phyloP scores from a whole-genome alignment of 2,797 vertebrate genomes.

The Melanotaenia trifasciata region DNA sequence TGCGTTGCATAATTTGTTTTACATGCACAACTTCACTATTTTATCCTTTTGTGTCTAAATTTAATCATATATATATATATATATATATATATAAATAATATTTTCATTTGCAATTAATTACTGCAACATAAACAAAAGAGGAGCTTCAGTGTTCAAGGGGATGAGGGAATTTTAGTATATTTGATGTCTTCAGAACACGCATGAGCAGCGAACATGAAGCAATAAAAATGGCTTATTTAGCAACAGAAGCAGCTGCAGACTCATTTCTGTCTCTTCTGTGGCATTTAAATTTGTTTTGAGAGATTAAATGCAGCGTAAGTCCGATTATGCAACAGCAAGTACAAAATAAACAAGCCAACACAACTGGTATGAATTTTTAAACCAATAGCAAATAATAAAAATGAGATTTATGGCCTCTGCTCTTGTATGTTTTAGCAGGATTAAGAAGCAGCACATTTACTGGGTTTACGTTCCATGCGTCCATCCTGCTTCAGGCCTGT shows the following conservation, averaged over 20 bases:
- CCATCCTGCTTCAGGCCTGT: not conserved
- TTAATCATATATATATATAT: too few species aligned
- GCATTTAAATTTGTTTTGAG: not conserved
- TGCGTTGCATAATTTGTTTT: too few species aligned
- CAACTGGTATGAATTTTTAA: not conserved
- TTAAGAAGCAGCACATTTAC: not conserved
- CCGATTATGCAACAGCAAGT: not conserved
- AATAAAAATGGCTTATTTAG: too few species aligned
- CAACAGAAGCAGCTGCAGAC: not conserved
- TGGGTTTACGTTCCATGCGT: not conserved
- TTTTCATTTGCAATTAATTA: too few species aligned
- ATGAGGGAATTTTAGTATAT: too few species aligned
- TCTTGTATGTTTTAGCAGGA: not conserved
- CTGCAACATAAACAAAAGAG: too few species aligned
- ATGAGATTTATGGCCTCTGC: not conserved
- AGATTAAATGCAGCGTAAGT: not conserved
- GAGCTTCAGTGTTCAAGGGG: too few species aligned
- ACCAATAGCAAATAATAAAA: not conserved
- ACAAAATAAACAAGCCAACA: not conserved
- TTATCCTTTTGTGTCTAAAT: too few species aligned
- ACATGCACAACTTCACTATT: too few species aligned
- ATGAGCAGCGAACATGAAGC: too few species aligned
- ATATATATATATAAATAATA: too few species aligned
- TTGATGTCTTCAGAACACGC: too few species aligned
- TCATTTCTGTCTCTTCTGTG: not conserved